Base-by-base conservation (phyloP, 1,140 invertebrate genomes). In the Caenorhabditis latens region DNA sequence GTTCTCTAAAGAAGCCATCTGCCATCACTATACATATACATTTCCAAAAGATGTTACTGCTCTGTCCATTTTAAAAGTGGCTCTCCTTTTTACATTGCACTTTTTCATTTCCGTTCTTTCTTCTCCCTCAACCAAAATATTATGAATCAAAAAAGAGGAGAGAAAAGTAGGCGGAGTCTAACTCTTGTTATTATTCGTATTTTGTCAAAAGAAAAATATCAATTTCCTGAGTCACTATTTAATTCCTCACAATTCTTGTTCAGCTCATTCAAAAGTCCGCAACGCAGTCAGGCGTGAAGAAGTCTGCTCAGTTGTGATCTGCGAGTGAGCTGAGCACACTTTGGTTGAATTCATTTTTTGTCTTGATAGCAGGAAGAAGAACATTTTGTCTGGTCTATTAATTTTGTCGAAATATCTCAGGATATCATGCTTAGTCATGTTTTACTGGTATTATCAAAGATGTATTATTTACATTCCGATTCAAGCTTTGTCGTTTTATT, bases 181-280 rank as follows among this genome's bases (percentile, higher is more conserved):
- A 61, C 13, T 67, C 9, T 14, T 42, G 9, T 8, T 40, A 9
- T 67, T 67, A 40, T 67, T 40, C 40, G 9, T 32, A 32, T 32
- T 24, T 61, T 61, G 57, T 61, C 57, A 61, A n/a, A n/a, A 61
- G 21, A 61, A 61, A n/a, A 9, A 24, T 61, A 61, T 61, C n/a
- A 61, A 21, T 61, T 61, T 32, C 32, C 63, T 67, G 11, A 13
- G 4, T 32, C 24, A 40, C 32, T 67, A 14, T 67, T 67, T 16
- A 11, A 32, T 67, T 40, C 63, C 32, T 40, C 11, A 11, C 32
- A 40, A 40, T 13, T 67, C 32, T 61, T 67, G 63, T 40, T 11
- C 40, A 14, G 3, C 63, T 67, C 21, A 67, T 42, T 40, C 63
- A 42, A 32, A 21, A 67, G 63, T 67, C 32, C 58, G 21, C 13